phyloP scores from a whole-genome alignment of 2,113 vertebrate genomes.

The Vombatus ursinus region DNA sequence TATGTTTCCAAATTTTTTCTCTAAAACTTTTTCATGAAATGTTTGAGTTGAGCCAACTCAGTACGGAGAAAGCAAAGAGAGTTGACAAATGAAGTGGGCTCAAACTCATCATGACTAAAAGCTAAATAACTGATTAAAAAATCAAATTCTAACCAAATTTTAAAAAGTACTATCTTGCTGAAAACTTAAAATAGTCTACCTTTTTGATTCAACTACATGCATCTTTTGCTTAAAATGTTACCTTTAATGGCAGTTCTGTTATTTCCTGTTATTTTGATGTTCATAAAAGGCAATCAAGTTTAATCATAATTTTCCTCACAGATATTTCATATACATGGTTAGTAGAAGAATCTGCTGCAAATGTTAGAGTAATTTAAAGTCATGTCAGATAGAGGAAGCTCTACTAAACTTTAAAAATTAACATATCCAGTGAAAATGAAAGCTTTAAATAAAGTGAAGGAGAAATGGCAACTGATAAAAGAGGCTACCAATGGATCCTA shows the following conservation, averaged over 20 bases:
- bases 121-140: no score
- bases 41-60: no score
- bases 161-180: no score
- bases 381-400: conserved; percentile 7
- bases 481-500: background rate
- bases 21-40: no score
- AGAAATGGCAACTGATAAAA: background rate
- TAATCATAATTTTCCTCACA: conserved; percentile 17
- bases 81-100: no score
- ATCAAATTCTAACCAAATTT: no score
- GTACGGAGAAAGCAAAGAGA: no score
- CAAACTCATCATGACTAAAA: no score
- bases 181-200: background rate
- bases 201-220: background rate
- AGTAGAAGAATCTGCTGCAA: conserved; percentile 8
- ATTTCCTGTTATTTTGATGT: conserved; percentile 7
- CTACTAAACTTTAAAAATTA: background rate
- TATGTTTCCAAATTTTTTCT: no score
- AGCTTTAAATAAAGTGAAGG: conserved; percentile 14
- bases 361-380: conserved; percentile 20
- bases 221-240: conserved; percentile 7
- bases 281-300: conserved; percentile 1
- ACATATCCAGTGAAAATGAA: background rate
- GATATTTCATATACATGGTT: conserved; percentile 24
- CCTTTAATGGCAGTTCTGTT: background rate